Percentiles rank a stretch among this genome's conserved stretches.
Conservation (phyloP, 2,113 vertebrate species). For the Mesitornis unicolor region DNA sequence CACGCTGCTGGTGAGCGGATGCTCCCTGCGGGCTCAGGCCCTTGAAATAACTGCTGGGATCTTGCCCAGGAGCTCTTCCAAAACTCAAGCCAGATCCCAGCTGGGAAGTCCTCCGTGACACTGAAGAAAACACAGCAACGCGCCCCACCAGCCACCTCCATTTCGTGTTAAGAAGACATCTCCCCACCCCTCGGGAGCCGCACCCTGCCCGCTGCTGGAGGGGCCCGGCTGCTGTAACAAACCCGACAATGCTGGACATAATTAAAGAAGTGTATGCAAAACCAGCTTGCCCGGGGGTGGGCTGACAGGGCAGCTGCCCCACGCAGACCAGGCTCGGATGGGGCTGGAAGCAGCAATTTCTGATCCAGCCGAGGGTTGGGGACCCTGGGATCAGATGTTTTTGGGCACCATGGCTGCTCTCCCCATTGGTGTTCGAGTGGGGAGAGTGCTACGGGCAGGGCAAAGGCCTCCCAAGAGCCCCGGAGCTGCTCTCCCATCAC, state of each 20-base stretch:
- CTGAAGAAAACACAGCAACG: not conserved
- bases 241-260: not conserved
- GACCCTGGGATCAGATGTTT: not conserved
- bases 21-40: not conserved
- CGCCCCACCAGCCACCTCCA: not conserved
- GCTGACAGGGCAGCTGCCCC: not conserved
- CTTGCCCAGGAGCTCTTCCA: not conserved
- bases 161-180: not conserved
- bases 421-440: fast-evolving
- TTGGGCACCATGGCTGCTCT: fast-evolving
- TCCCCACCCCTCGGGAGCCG: not conserved
- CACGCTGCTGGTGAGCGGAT: not conserved
- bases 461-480: not conserved
- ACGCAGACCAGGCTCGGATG: fast-evolving
- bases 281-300: not conserved
- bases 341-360: not conserved
- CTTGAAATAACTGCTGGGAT: not conserved
- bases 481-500: not conserved
- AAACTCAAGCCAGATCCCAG: not conserved
- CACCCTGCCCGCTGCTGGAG: not conserved
- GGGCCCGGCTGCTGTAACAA: not conserved
- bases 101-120: not conserved
- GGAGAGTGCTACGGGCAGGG: fast-evolving
- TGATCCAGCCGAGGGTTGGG: not conserved
- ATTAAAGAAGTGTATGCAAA: not conserved